Evolutionary conservation across 2,888 invertebrate species (phyloP), one percentile per base, ranked within the genome.

Genomic region (Uropetala carovei): DNA sequence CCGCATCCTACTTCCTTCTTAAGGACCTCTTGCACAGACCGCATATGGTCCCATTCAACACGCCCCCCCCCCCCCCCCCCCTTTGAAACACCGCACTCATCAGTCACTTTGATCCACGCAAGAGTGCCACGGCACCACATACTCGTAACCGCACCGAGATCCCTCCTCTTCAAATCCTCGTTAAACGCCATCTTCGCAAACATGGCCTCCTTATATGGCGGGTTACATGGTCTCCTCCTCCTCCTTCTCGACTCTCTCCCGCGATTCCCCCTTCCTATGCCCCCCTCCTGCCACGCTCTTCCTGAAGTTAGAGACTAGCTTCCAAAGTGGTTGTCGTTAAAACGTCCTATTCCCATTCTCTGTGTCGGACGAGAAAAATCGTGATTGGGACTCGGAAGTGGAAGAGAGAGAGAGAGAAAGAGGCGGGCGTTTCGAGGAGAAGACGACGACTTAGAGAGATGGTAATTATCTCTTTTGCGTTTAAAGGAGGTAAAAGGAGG

Each of bases 391-490:
- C 43, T 43, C 43, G 43, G 43, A 43, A 43, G 43, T 5, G 43
- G 43, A 43, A 13, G 75, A 27, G n/a, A 75, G n/a, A n/a, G n/a
- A n/a, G n/a, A n/a, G n/a, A n/a, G n/a, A 10, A 27, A 22, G 18
- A 75, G 27, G 27, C 22, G 27, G 75, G 22, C 27, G 27, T 27
- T 75, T 27, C 14, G 27, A 27, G 22, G 22, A 11, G 75, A 27
- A 27, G 9, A 22, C 13, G 75, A 75, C n/a, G n/a, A 27, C 22
- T 13, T 60, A 9, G 22, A 75, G 27, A 27, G 75, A 27, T 27
- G 75, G 27, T 75, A 75, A 75, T 75, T 27, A 75, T 75, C 75
- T 75, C 75, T 27, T 75, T 68, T 22, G 18, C 68, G n/a, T 22
- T 75, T 75, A 75, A 13, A 75, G 75, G 75, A 75, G 75, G 22